These are phyloP conservation scores for Blennius ocellaris DNA, from an alignment of 2,113 vertebrate species.

Conservation along the genomic window DNA sequence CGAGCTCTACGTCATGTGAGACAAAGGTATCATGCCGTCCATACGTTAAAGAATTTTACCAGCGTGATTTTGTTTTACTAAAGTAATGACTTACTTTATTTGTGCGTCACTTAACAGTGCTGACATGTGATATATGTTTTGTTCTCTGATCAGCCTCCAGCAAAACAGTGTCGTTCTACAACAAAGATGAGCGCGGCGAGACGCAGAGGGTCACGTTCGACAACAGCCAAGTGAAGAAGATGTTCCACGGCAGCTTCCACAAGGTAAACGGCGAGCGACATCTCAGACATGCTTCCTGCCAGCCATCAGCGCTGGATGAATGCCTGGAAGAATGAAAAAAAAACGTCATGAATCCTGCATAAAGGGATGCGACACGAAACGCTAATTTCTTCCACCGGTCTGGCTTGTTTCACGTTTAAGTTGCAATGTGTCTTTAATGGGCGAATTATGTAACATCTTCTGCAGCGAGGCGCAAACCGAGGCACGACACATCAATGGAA, in stretches of 20 bases:
- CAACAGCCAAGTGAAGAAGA: conserved; percentile 86
- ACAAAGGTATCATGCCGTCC: too few relatives aligned
- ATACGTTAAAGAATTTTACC: too few relatives aligned
- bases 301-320: background rate
- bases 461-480: background rate
- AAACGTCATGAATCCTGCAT: background rate
- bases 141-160: conserved; percentile 83
- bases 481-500: conserved; percentile 33
- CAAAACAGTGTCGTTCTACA: conserved; percentile 95
- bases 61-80: too few relatives aligned
- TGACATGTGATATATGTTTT: conserved; percentile 27
- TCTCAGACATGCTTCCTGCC: background rate
- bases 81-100: too few relatives aligned
- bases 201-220: conserved; percentile 91
- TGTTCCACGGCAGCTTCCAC: conserved; percentile 99
- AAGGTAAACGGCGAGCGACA: conserved; percentile 86
- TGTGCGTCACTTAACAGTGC: too few relatives aligned
- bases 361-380: background rate
- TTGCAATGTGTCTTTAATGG: conserved; percentile 5
- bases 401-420: background rate
- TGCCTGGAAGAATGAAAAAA: background rate
- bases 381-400: background rate
- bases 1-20: too few relatives aligned
- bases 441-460: conserved; percentile 10
- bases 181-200: conserved; percentile 91